Conservation (phyloP, 2,888 invertebrate genomes). For the Dynastes hyllus region DNA sequence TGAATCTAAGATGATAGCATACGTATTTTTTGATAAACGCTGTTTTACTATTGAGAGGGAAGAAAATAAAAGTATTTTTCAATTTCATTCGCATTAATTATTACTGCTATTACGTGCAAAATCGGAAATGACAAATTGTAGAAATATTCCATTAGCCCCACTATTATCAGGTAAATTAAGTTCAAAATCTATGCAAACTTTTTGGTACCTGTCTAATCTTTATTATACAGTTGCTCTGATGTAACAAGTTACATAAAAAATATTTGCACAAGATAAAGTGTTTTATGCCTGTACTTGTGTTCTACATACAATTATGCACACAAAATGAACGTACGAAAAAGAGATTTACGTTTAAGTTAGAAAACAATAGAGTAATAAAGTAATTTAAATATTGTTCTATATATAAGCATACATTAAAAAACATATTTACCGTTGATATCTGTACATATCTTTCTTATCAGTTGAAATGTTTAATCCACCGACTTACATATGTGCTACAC, state of each 20-base stretch:
- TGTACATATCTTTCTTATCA: slow-evolving; percentile 49
- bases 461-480: slow-evolving; percentile 48
- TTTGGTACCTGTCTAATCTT: slow-evolving; percentile 28
- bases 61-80: not conserved
- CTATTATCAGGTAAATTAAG: not conserved
- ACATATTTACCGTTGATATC: slow-evolving; percentile 48
- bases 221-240: slow-evolving; percentile 38
- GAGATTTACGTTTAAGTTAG: slow-evolving; percentile 37
- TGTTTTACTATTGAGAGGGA: not conserved
- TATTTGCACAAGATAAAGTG: slow-evolving; percentile 45
- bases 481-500: slow-evolving; percentile 47
- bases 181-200: slow-evolving; percentile 39
- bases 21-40: not conserved
- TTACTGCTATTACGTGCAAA: not conserved
- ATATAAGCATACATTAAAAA: slow-evolving; percentile 41
- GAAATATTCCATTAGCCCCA: slow-evolving; percentile 6
- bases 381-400: slow-evolving; percentile 49
- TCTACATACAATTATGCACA: slow-evolving; percentile 15
- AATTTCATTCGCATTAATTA: not conserved
- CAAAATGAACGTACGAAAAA: slow-evolving; percentile 17
- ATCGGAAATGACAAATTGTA: not conserved
- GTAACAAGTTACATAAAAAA: slow-evolving; percentile 49
- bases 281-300: not conserved
- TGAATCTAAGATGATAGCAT: too few species aligned
- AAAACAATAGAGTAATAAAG: slow-evolving; percentile 51